phyloP scores from a whole-genome alignment of 1,140 invertebrate genomes.

The Vanessa atalanta region DNA sequence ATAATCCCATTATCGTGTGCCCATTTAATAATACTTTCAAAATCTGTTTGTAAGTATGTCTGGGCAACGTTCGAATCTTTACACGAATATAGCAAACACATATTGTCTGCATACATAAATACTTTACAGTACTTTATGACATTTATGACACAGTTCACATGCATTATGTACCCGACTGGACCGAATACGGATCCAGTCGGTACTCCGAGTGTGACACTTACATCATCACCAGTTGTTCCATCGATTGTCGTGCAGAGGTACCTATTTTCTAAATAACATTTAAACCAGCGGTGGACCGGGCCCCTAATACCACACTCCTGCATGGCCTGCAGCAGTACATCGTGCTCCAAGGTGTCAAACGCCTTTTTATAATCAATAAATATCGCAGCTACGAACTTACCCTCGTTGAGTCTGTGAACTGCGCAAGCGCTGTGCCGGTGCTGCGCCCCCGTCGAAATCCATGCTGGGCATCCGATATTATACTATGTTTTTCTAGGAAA shows the following conservation, averaged over 20 bases:
- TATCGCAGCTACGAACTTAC: background rate
- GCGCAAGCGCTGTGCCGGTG: slow-evolving; percentile 13
- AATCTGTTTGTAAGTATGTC: slow-evolving; percentile 4
- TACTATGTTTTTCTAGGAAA: slow-evolving; percentile 28
- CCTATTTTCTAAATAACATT: slow-evolving; percentile 13
- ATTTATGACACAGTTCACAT: slow-evolving; percentile 34
- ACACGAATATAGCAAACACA: background rate
- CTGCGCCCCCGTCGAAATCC: slow-evolving; percentile 1
- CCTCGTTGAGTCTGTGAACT: slow-evolving; percentile 16
- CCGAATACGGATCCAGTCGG: slow-evolving; percentile 42
- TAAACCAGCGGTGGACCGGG: slow-evolving; percentile 37
- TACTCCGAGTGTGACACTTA: slow-evolving; percentile 11
- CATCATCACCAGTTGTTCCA: background rate
- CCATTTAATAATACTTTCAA: slow-evolving; percentile 14
- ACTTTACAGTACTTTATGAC: slow-evolving; percentile 4
- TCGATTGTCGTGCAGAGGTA: background rate
- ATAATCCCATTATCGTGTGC: slow-evolving; percentile 22
- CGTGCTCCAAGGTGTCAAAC: slow-evolving; percentile 4
- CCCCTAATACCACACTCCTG: slow-evolving; percentile 36
- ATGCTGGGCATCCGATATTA: slow-evolving; percentile 25
- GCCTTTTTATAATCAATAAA: slow-evolving; percentile 30
- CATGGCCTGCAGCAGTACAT: slow-evolving; percentile 17
- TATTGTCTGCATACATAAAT: slow-evolving; percentile 16
- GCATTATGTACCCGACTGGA: slow-evolving; percentile 41
- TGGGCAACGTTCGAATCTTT: slow-evolving; percentile 1